phyloP scores from a whole-genome alignment of 1,140 invertebrate genomes.

The Protaetia brevitarsis region DNA sequence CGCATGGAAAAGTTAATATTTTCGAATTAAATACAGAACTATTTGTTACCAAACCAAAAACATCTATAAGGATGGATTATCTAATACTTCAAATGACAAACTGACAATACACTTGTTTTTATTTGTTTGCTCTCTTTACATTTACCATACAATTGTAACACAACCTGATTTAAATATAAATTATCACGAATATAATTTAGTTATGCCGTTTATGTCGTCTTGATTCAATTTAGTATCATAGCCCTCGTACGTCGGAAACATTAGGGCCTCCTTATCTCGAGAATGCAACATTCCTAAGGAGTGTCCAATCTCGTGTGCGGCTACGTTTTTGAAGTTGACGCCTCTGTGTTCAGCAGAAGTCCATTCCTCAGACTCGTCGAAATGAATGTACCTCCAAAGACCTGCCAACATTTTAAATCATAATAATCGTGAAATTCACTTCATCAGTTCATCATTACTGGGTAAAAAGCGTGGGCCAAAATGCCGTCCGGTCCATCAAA shows the following conservation, averaged over 20 bases:
- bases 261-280: constrained; percentile 75
- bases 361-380: constrained; percentile 11
- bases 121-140: background rate
- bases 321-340: constrained; percentile 53
- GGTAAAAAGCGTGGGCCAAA: constrained; percentile 86
- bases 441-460: constrained; percentile 48
- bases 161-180: background rate
- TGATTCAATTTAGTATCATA: constrained; percentile 74
- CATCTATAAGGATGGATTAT: too few species aligned
- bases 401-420: background rate
- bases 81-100: too few species aligned
- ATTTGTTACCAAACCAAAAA: too few species aligned
- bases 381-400: constrained; percentile 13
- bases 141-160: too few species aligned
- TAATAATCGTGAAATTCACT: background rate
- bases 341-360: background rate
- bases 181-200: constrained; percentile 9
- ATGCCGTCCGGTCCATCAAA: constrained; percentile 86
- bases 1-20: too few species aligned
- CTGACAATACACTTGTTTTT: too few species aligned
- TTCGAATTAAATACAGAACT: too few species aligned
- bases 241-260: constrained; percentile 70
- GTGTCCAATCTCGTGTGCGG: constrained; percentile 91
- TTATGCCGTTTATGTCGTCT: constrained; percentile 74
- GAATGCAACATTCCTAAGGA: constrained; percentile 85